A percentile compares a stretch with the other conserved stretches of the same genome.
Evolutionary conservation across 2,797 vertebrate species (phyloP).

Genomic region (Echiichthys vipera): DNA sequence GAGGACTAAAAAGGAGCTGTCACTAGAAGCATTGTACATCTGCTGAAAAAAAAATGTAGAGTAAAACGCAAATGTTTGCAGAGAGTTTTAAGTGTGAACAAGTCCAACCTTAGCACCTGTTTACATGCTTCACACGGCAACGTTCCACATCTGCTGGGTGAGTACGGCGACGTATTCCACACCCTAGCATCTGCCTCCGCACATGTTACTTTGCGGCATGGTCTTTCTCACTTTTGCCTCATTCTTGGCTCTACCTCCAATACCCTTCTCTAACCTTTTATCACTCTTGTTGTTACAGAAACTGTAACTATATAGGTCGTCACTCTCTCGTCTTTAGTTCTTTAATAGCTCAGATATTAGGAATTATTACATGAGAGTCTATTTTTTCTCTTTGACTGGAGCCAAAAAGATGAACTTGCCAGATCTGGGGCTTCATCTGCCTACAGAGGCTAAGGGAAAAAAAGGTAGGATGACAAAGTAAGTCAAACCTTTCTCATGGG

Average conservation of each 20-base stretch:
- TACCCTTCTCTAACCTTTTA: background rate
- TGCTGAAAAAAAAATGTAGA: accelerated
- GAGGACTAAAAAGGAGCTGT: background rate
- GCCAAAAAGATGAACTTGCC: constrained; percentile 16
- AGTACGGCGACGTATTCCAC: constrained; percentile 29
- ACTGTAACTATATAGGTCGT: background rate
- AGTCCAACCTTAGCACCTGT: constrained; percentile 46
- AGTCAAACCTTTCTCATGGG: constrained; percentile 40
- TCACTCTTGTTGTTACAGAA: background rate
- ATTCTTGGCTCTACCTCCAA: constrained; percentile 4
- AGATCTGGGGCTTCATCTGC: constrained; percentile 35
- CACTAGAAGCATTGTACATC: background rate
- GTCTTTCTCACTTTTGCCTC: constrained; percentile 28
- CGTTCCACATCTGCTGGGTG: constrained; percentile 53
- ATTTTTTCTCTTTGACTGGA: constrained; percentile 12
- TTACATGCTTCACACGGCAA: constrained; percentile 32
- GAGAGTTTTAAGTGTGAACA: constrained; percentile 11
- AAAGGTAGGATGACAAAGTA: constrained; percentile 52
- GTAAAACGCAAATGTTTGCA: background rate
- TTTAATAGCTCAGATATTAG: background rate
- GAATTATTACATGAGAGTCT: constrained; percentile 9
- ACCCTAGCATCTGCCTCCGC: constrained; percentile 45
- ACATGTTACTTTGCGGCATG: background rate
- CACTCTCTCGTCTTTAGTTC: background rate
- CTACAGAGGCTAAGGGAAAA: constrained; percentile 33